phyloP scores from a whole-genome alignment of 2,113 vertebrate species.

The Zosterops japonicus region DNA sequence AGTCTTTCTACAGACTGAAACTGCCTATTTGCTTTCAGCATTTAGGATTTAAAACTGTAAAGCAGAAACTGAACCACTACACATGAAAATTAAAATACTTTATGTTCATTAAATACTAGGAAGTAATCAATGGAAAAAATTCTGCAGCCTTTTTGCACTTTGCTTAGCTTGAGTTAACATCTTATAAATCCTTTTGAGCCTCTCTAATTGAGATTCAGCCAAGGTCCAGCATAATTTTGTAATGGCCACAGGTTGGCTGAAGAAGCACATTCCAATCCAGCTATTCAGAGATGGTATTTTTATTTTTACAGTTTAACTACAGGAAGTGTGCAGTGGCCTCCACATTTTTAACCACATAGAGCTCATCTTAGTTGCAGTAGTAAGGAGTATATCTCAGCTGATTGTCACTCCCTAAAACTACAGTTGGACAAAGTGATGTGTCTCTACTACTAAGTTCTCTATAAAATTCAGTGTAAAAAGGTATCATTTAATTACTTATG shows the following conservation, averaged over 20 bases:
- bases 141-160: neutral
- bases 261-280: neutral
- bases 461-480: neutral
- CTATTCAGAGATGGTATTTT: neutral
- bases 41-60: neutral
- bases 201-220: neutral
- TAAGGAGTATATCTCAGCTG: neutral
- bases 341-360: neutral
- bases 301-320: neutral
- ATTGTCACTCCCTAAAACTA: neutral
- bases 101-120: neutral
- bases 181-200: neutral
- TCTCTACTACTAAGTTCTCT: neutral
- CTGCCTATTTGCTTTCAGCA: neutral
- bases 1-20: neutral
- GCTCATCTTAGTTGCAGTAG: neutral
- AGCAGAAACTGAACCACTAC: neutral
- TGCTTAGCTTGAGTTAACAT: neutral
- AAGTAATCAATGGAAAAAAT: neutral
- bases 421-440: neutral
- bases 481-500: neutral
- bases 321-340: neutral
- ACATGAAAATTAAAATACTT: neutral
- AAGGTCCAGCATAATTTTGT: neutral
- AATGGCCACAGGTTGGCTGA: neutral